These are phyloP conservation scores for Dichetophora obliterata DNA, from an alignment of 2,888 invertebrate species.

Conservation along the genomic window DNA sequence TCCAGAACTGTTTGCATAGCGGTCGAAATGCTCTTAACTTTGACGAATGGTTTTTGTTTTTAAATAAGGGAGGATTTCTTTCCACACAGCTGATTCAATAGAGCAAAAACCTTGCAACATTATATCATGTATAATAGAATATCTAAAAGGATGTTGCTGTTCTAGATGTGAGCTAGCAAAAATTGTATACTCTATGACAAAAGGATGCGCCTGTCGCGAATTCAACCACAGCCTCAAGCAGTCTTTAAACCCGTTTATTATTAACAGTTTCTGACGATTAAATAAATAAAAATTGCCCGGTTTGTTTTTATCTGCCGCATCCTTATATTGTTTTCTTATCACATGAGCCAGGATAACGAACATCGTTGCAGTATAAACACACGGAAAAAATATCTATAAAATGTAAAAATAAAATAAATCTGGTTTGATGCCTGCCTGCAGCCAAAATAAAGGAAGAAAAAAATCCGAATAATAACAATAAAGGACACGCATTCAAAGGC, in stretches of 20 bases:
- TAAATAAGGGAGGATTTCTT: neutral
- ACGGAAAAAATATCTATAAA: neutral
- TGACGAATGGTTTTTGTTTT: too few species aligned
- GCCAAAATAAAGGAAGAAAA: conserved; percentile 56
- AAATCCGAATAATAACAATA: conserved; percentile 56
- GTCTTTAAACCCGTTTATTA: conserved; percentile 5
- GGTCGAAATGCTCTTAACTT: conserved; percentile 14
- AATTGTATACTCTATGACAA: neutral
- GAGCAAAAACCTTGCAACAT: neutral
- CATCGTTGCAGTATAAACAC: neutral
- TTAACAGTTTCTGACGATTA: neutral
- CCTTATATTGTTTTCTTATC: neutral
- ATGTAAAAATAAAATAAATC: neutral
- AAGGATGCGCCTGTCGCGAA: conserved; percentile 19
- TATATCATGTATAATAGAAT: neutral
- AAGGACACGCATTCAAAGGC: conserved; percentile 39
- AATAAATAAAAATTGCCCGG: conserved; percentile 1
- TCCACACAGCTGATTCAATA: conserved; percentile 56
- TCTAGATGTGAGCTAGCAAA: neutral
- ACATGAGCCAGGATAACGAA: neutral
- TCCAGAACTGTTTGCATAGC: conserved; percentile 48
- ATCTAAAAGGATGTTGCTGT: neutral
- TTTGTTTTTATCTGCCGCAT: neutral
- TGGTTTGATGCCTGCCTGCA: neutral
- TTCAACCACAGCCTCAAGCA: neutral